phyloP scores from a whole-genome alignment of 2,113 vertebrate genomes.

The Rallus limicola region DNA sequence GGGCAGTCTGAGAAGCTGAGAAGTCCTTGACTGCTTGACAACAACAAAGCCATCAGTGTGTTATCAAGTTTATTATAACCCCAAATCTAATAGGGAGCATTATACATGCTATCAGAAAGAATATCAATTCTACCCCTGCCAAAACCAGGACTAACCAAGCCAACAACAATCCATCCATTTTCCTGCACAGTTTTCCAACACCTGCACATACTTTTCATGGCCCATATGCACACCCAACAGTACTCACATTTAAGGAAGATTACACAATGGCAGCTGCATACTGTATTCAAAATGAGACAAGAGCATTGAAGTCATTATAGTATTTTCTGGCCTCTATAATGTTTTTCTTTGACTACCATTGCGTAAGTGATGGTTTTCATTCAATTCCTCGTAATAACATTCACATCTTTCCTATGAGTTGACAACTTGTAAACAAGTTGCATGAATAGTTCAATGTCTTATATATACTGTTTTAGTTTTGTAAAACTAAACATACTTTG shows the following conservation, averaged over 20 bases:
- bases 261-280: not conserved
- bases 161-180: not conserved
- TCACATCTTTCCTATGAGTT: not conserved
- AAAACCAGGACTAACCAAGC: not conserved
- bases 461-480: not conserved
- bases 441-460: not conserved
- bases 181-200: not conserved
- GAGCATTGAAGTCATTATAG: not conserved
- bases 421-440: not conserved
- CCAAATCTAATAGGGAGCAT: too few relatives aligned
- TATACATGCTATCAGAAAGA: too few relatives aligned
- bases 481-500: not conserved
- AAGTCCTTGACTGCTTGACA: too few relatives aligned
- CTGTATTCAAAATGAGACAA: not conserved
- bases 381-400: not conserved
- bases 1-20: too few relatives aligned
- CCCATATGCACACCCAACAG: not conserved
- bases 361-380: not conserved
- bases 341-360: not conserved
- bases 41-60: too few relatives aligned
- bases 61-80: too few relatives aligned
- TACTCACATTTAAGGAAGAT: not conserved
- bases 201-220: rapidly evolving
- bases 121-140: too few relatives aligned
- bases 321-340: not conserved